Conservation (phyloP, 2,888 invertebrate genomes). For the Camptogramma bilineatum region DNA sequence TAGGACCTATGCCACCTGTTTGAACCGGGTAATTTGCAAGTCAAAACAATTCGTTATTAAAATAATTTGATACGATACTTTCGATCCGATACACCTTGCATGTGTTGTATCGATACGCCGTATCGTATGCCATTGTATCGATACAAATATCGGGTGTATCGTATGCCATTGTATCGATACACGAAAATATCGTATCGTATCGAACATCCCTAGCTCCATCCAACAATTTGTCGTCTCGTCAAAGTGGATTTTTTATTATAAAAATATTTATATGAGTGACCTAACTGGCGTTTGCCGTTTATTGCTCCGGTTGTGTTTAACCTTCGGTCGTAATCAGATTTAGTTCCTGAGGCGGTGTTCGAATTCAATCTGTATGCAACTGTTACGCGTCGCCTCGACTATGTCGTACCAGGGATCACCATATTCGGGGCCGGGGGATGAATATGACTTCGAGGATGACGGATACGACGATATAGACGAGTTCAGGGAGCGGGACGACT, state of each 20-base stretch:
- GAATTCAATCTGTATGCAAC: constrained; percentile 84
- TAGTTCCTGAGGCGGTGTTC: constrained; percentile 72
- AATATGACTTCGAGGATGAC: constrained; percentile 90
- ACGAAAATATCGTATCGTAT: too few species aligned
- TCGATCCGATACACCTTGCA: too few species aligned
- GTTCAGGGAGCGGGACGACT: constrained; percentile 87
- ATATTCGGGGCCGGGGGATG: constrained; percentile 88
- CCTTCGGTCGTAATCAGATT: constrained; percentile 62
- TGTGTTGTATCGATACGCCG: too few species aligned
- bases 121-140: too few species aligned
- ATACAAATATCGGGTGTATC: too few species aligned
- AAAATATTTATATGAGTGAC: constrained; percentile 77
- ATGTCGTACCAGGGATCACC: constrained; percentile 90
- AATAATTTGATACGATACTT: too few species aligned
- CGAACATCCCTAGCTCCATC: too few species aligned
- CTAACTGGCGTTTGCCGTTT: constrained; percentile 63
- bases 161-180: too few species aligned
- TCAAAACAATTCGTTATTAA: too few species aligned
- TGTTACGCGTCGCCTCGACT: constrained; percentile 83
- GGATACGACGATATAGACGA: constrained; percentile 89
- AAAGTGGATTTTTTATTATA: constrained; percentile 60
- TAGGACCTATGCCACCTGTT: too few species aligned
- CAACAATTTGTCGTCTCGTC: constrained; percentile 68
- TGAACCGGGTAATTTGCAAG: too few species aligned
- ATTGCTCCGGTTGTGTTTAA: constrained; percentile 55